phyloP scores from a whole-genome alignment of 1,140 invertebrate species.

The Himalopsyche phryganea region DNA sequence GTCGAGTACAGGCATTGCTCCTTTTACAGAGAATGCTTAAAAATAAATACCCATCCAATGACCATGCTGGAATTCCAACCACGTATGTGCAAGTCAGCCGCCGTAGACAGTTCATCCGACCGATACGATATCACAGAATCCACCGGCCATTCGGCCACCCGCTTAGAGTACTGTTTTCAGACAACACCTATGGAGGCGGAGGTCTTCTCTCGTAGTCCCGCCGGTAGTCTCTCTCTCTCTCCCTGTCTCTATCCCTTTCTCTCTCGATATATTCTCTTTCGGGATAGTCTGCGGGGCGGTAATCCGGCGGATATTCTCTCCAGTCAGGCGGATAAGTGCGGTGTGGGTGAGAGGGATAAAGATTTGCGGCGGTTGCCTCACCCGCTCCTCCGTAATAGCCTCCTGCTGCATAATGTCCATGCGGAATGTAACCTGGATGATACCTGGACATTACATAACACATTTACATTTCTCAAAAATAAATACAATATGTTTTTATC shows the following conservation, averaged over 20 bases:
- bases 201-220: slow-evolving; percentile 26
- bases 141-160: slow-evolving; percentile 4
- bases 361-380: slow-evolving; percentile 1
- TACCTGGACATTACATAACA: slow-evolving; percentile 7
- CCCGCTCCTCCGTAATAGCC: slow-evolving; percentile 9
- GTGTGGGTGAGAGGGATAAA: slow-evolving; percentile 12
- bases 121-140: slow-evolving; percentile 23
- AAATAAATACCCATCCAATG: too few species aligned
- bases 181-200: slow-evolving; percentile 26
- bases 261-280: slow-evolving; percentile 2
- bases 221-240: slow-evolving; percentile 24
- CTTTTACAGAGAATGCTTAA: too few species aligned
- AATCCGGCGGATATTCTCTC: slow-evolving; percentile 30
- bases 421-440: background rate
- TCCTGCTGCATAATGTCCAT: slow-evolving; percentile 11
- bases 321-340: slow-evolving; percentile 27
- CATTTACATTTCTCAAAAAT: background rate
- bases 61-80: too few species aligned
- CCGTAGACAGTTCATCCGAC: background rate
- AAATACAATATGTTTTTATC: too few species aligned
- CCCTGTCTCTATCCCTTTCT: background rate
- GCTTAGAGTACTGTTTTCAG: background rate
- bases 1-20: background rate
- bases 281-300: slow-evolving; percentile 17
- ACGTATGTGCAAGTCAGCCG: too few species aligned